Evolutionary conservation across 2,888 invertebrate species (phyloP), one percentile per base, ranked within the genome.

Genomic region (Gryllus longicercus): DNA sequence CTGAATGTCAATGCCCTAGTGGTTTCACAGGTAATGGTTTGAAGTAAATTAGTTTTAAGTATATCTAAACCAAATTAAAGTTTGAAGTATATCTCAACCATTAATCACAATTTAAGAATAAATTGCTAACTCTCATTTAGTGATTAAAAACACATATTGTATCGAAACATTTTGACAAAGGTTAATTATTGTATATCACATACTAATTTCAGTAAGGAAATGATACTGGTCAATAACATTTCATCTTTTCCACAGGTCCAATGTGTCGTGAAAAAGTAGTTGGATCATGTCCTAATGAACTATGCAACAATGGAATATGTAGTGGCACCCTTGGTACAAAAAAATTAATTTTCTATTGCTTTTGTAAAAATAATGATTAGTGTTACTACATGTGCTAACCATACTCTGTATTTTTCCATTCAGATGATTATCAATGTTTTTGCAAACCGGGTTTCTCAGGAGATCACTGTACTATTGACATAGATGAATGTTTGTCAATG

Each of bases 371-470:
- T 18, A 38, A 23, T 78, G n/a, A 23, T 51, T 74, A 74, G 11
- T 21, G 21, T 12, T 78, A 2, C 2, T 50, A n/a, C 50, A 78
- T 63, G 14, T 38, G 4, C 8, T 38, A 38, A 38, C 38, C 38
- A 38, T 38, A 8, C 38, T 38, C 38, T 38, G 38, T 38, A 8
- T 38, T 38, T 38, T 8, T 38, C 38, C 8, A 38, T 38, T 38
- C 80, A 85, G 85, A 85, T 77, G 91, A 93, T 81, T 96, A 93
- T 87, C 92, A 94, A 85, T 97, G 97, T 86, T 94, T 93, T 85
- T 97, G 96, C 86, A 91, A 90, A 79, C 95, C 95, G n/a, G 97
- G 97, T 3, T 96, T 92, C 86, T 95, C 96, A 18, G 96, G 96
- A 23, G 91, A 92, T 84, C 91, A 92, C 83, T 97, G 96, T 86